Evolutionary conservation across 2,113 vertebrate species (phyloP), one percentile per base, ranked within the genome.

Genomic region (Alligator sinensis): DNA sequence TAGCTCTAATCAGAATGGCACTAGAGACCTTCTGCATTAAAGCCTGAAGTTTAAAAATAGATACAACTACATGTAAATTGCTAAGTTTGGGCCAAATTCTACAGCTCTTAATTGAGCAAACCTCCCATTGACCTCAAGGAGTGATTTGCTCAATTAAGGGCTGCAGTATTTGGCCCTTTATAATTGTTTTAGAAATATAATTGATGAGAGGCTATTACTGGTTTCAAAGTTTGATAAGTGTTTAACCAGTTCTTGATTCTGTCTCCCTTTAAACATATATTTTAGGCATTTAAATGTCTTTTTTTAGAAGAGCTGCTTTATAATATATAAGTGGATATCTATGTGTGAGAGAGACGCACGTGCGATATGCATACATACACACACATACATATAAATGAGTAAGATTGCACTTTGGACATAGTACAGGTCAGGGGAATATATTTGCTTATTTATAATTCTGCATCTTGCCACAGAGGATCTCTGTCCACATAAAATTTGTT

Each of bases 401-500:
- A 91, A 2, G 61, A 61, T 47, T 75, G 76, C 15, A 78, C 74
- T 62, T 54, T 55, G 63, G 72, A 61, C 2, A 16, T 68, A 80
- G 16, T 27, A 4, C 0, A 60, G 55, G 87, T 90, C 63, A 86
- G 82, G 58, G 88, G 90, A 91, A 82, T 91, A 68, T 75, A 19
- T 63, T 78, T 68, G 5, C 55, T 47, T 66, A 82, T 88, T 88
- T 64, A 82, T 80, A 90, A 61, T 66, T 78, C 87, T 21, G 5
- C 4, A 16, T 84, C 90, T 91, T 91, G 72, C 76, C 92, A 89
- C 74, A 55, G 70, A 95, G 64, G 85, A 95, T 92, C 90, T 93
- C 88, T 74, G 84, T 82, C 90, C 86, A 70, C 93, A 90, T 96
- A 95, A 96, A 97, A 95, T 95, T 93, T 93, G 92, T 95, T 96